Percentiles rank a stretch among this genome's conserved stretches.
Evolutionary conservation across 2,113 vertebrate species (phyloP).

Genomic region (Colaptes auratus): DNA sequence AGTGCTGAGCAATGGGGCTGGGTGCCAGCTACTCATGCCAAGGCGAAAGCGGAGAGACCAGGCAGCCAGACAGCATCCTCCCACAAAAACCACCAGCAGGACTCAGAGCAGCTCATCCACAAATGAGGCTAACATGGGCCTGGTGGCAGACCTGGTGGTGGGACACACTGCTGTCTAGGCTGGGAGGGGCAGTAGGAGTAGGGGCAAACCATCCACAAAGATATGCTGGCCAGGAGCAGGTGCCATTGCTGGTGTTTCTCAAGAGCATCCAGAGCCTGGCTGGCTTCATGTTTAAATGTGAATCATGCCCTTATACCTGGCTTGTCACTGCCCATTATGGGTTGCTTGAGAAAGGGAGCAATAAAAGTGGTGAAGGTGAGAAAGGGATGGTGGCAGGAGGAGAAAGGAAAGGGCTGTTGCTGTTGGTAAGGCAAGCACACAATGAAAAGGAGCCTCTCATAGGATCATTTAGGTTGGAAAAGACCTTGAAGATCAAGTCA

Average conservation of each 20-base stretch:
- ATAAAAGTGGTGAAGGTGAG: not conserved
- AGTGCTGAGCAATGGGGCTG: not conserved
- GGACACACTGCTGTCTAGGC: not conserved
- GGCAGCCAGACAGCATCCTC: constrained; percentile 52
- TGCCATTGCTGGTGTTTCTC: not conserved
- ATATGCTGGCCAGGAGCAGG: fast-evolving
- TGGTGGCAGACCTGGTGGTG: fast-evolving
- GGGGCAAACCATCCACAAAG: not conserved
- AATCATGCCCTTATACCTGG: not conserved
- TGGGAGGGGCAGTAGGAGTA: not conserved
- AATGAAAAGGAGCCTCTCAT: not conserved
- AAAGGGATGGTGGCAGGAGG: not conserved
- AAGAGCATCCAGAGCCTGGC: not conserved
- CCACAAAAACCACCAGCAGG: not conserved
- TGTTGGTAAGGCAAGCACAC: not conserved
- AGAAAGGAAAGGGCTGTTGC: not conserved
- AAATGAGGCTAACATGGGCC: fast-evolving
- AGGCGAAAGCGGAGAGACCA: not conserved
- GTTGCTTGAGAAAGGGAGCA: fast-evolving
- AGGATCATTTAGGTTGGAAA: not conserved
- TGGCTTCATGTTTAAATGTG: not conserved
- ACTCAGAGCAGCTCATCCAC: not conserved
- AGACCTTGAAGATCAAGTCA: not conserved
- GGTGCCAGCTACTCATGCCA: constrained; percentile 13
- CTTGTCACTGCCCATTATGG: not conserved